phyloP scores from a whole-genome alignment of 2,888 invertebrate genomes.

The Tenthredo livida region DNA sequence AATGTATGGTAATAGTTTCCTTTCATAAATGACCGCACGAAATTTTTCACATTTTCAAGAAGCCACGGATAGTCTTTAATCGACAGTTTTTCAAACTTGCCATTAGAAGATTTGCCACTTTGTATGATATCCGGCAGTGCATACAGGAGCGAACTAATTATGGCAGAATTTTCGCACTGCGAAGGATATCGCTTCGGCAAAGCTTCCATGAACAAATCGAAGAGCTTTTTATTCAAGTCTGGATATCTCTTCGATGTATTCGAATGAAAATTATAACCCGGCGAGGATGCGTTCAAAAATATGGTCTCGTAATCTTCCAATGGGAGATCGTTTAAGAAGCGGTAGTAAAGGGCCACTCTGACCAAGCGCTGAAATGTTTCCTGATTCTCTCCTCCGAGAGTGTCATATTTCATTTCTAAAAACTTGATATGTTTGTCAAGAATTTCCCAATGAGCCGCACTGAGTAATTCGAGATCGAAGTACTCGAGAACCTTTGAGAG shows the following conservation, averaged over 20 bases:
- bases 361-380: background rate
- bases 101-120: conserved; percentile 11
- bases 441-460: conserved; percentile 66
- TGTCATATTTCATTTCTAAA: conserved; percentile 57
- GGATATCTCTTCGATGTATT: conserved; percentile 61
- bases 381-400: background rate
- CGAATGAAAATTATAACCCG: conserved; percentile 37
- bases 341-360: conserved; percentile 59
- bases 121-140: conserved; percentile 65
- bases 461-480: conserved; percentile 64
- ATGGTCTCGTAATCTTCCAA: conserved; percentile 59
- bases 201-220: conserved; percentile 61
- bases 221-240: conserved; percentile 64
- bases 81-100: conserved; percentile 53
- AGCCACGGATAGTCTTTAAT: conserved; percentile 67
- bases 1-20: background rate
- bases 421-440: conserved; percentile 65
- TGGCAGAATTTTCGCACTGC: conserved; percentile 52
- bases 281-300: conserved; percentile 48
- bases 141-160: conserved; percentile 51
- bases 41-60: conserved; percentile 52
- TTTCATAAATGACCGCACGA: background rate
- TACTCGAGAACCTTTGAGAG: conserved; percentile 56
- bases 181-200: conserved; percentile 54
- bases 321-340: conserved; percentile 58